Conservation (phyloP, 1,140 invertebrate genomes). For the Drosophila rhopaloa region DNA sequence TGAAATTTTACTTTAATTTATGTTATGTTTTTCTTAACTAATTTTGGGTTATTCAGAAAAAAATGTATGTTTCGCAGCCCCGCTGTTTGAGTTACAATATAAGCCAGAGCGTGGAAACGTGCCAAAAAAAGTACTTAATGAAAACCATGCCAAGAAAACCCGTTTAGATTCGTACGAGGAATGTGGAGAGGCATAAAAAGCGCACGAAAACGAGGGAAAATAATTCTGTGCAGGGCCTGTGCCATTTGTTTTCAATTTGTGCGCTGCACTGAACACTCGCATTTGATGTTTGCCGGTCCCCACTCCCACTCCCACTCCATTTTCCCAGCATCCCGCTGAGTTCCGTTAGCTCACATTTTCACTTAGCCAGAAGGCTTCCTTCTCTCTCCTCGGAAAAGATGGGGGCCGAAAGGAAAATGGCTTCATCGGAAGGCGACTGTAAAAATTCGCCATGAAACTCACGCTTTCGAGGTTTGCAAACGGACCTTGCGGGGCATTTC, state of each 20-base stretch:
- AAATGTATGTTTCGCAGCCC: too few relatives aligned
- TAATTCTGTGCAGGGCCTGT: slow-evolving; percentile 60
- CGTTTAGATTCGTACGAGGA: slow-evolving; percentile 34
- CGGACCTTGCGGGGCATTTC: slow-evolving; percentile 71
- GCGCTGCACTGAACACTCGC: slow-evolving; percentile 55
- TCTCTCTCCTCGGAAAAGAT: neutral
- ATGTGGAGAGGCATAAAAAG: slow-evolving; percentile 30
- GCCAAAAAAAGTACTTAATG: slow-evolving; percentile 32
- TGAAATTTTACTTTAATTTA: too few relatives aligned
- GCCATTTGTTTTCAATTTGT: slow-evolving; percentile 82
- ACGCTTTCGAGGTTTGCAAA: slow-evolving; percentile 68
- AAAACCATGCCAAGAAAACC: slow-evolving; percentile 18
- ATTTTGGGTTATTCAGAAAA: too few relatives aligned
- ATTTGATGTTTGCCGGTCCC: slow-evolving; percentile 59
- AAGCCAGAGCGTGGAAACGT: slow-evolving; percentile 21
- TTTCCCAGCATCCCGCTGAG: slow-evolving; percentile 29
- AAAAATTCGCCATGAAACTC: slow-evolving; percentile 74
- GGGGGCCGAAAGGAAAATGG: slow-evolving; percentile 46
- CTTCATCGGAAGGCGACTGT: slow-evolving; percentile 75
- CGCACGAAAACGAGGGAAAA: slow-evolving; percentile 31
- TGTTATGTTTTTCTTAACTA: too few relatives aligned
- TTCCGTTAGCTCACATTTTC: slow-evolving; percentile 74
- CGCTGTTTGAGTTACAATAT: neutral
- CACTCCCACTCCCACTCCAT: slow-evolving; percentile 5
- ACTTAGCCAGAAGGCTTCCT: slow-evolving; percentile 58